Evolutionary conservation across 2,797 vertebrate genomes (phyloP).

Genomic region (Myotis findleyi): DNA sequence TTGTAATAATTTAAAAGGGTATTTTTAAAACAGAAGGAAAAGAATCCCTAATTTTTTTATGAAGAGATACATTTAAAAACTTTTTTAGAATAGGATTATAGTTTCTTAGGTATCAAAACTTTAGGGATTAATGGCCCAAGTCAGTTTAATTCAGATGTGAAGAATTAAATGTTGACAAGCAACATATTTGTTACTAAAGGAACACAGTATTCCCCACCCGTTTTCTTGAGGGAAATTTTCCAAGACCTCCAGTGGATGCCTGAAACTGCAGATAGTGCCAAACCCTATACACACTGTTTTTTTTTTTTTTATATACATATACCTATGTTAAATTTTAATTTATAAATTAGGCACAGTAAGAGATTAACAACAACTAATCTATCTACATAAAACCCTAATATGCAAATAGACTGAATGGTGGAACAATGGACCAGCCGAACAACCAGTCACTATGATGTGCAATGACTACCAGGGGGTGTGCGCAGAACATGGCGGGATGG

Average conservation of each 20-base stretch:
- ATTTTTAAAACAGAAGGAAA: neutral
- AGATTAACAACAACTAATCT: neutral
- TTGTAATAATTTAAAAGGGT: neutral
- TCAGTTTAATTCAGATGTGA: constrained; percentile 56
- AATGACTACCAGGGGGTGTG: no score
- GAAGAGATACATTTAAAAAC: neutral
- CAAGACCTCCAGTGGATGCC: neutral
- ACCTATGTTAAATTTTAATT: neutral
- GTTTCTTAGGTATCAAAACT: constrained; percentile 16
- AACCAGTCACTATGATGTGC: no score
- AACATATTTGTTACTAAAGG: constrained; percentile 35
- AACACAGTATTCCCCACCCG: neutral
- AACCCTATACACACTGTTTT: neutral
- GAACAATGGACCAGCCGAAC: no score
- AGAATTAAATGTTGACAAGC: constrained; percentile 59
- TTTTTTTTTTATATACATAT: neutral
- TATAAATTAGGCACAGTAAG: neutral
- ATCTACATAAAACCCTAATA: no score
- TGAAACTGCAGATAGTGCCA: neutral
- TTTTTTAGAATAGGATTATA: neutral
- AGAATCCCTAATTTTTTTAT: neutral
- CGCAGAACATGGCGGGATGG: no score
- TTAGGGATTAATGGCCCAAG: constrained; percentile 28
- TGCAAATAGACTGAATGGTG: no score
- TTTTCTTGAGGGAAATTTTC: neutral